Conservation (phyloP, 1,140 invertebrate genomes). For the Episyrphus balteatus region DNA sequence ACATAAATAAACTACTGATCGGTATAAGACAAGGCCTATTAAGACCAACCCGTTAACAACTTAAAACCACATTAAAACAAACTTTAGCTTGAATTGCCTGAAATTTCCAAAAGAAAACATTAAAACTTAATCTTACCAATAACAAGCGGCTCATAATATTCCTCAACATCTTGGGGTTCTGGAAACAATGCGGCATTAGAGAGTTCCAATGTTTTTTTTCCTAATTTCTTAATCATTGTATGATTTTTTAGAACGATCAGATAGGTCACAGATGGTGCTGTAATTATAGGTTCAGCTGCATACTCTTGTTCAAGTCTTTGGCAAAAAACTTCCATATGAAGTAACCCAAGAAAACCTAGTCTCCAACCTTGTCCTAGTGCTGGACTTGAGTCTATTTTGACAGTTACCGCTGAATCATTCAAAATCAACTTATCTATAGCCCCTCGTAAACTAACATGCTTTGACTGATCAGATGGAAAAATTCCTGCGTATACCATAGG, state of each 20-base stretch:
- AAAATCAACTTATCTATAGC: constrained; percentile 84
- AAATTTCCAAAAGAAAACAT: no score
- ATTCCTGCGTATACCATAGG: constrained; percentile 94
- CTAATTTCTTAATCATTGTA: constrained; percentile 53
- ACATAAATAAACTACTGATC: no score
- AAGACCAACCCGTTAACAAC: no score
- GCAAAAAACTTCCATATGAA: constrained; percentile 94
- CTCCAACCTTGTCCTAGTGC: constrained; percentile 91
- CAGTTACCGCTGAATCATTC: constrained; percentile 87
- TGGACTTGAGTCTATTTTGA: constrained; percentile 70
- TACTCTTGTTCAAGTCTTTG: constrained; percentile 91
- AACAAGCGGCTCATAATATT: constrained; percentile 82
- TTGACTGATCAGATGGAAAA: constrained; percentile 83
- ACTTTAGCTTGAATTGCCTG: no score
- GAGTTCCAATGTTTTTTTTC: constrained; percentile 56
- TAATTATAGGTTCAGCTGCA: constrained; percentile 77
- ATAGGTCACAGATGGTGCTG: constrained; percentile 90
- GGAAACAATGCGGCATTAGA: constrained; percentile 81
- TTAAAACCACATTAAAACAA: no score
- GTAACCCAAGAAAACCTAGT: constrained; percentile 82
- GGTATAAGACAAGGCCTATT: no score
- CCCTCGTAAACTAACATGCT: constrained; percentile 57
- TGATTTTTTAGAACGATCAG: constrained; percentile 59
- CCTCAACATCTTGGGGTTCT: constrained; percentile 49
- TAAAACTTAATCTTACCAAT: constrained; percentile 36